Base-by-base conservation (phyloP, 2,888 invertebrate genomes). In the Synergus gifuensis region DNA sequence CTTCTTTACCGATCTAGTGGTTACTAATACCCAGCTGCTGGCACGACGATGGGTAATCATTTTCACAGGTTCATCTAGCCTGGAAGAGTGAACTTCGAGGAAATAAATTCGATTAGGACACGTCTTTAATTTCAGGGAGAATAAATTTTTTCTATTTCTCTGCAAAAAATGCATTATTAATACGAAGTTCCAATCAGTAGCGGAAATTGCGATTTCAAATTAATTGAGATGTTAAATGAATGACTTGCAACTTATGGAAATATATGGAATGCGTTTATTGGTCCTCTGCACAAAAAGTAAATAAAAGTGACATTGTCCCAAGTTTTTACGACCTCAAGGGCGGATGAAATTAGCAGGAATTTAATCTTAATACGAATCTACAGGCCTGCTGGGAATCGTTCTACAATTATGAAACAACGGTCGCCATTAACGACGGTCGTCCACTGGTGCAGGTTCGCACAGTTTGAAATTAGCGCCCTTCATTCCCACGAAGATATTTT, bases 21-120 rank as follows among this genome's bases (percentile, higher is more conserved):
- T 86, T 85, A 84, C 87, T 86, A 86, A 87, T 88, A 84, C 84
- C 84, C 82, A 76, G 69, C 81, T 82, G 79, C 81, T 82, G 83
- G 83, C 83, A 83, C 81, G 79, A 76, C 79, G 83, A 85, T 84
- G 81, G 83, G 85, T 86, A 86, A 88, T 88, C 86, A 86, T 85
- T 88, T 87, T 84, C 86, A 78, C 81, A 82, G 83, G 82, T 79
- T 83, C 84, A 84, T 84, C 83, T 83, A 78, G 66, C 76, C 58
- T 79, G 80, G 22, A 46, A 46, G 16, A 62, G 18, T 46, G 49
- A 63, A 63, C 63, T 28, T 28, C 63, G 77, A 77, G 81, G 64
- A 81, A 82, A 82, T 81, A 83, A 42, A 77, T 28, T 46, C 76
- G 40, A 76, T 76, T 63, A 77, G 16, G 63, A 63, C 40, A 63